phyloP scores from a whole-genome alignment of 2,888 invertebrate genomes.

The Limnephilus auricula region DNA sequence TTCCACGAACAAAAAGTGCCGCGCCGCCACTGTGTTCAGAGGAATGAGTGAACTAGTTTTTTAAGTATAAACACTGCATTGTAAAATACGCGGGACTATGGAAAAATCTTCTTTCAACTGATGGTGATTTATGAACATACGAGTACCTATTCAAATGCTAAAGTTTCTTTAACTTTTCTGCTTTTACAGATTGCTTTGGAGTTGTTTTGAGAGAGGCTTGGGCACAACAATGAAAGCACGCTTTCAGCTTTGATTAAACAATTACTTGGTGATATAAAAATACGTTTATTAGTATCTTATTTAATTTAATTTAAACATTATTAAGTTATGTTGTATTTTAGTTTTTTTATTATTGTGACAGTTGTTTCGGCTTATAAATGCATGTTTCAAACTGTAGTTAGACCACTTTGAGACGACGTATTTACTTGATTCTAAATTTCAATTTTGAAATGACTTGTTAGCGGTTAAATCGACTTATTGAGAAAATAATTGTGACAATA shows the following conservation, averaged over 20 bases:
- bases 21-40: conserved; percentile 31
- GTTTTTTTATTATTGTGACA: too few species aligned
- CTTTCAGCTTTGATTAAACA: background rate
- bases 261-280: background rate
- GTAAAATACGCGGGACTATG: background rate
- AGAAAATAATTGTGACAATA: too few species aligned
- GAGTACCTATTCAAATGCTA: background rate
- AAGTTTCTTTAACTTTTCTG: background rate
- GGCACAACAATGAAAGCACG: background rate
- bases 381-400: too few species aligned
- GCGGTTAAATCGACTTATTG: too few species aligned
- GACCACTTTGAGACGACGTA: too few species aligned
- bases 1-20: conserved; percentile 41
- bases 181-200: background rate
- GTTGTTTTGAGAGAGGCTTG: background rate
- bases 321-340: too few species aligned
- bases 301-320: too few species aligned
- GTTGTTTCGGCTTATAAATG: too few species aligned
- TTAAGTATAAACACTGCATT: conserved; percentile 32
- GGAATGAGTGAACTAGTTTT: conserved; percentile 24
- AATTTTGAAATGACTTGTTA: too few species aligned
- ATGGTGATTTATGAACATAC: background rate
- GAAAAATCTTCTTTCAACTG: background rate
- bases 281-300: background rate
- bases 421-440: too few species aligned